Conservation (phyloP, 2,888 invertebrate genomes). For the Dryomyza anilis region DNA sequence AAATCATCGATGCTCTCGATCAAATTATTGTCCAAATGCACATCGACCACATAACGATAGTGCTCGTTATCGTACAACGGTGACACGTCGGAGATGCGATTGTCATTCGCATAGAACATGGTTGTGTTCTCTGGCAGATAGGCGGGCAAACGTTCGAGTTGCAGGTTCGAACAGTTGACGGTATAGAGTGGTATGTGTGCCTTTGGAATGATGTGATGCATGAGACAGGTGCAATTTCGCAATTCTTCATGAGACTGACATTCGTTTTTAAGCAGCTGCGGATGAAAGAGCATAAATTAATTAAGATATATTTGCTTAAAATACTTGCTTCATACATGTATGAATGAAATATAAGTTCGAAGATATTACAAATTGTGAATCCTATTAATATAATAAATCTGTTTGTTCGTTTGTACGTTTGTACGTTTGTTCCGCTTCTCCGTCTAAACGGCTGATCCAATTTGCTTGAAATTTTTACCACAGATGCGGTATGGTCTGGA, state of each 20-base stretch:
- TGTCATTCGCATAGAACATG: constrained; percentile 54
- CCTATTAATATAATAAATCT: too few relatives aligned
- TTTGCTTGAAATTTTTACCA: too few relatives aligned
- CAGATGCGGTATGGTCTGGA: too few relatives aligned
- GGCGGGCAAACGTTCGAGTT: constrained; percentile 52
- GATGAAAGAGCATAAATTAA: background rate
- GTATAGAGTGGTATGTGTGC: constrained; percentile 56
- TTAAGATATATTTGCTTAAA: too few relatives aligned
- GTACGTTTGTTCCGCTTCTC: too few relatives aligned
- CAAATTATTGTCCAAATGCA: constrained; percentile 78
- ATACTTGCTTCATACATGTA: too few relatives aligned
- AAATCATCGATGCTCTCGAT: constrained; percentile 71
- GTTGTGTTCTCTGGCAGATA: constrained; percentile 59
- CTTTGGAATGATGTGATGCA: constrained; percentile 56
- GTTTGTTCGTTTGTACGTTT: too few relatives aligned
- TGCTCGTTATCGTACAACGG: constrained; percentile 70
- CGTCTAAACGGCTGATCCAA: too few relatives aligned
- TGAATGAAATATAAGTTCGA: too few relatives aligned
- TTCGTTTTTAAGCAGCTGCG: constrained; percentile 47
- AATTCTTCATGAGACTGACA: constrained; percentile 55
- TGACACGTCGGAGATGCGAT: constrained; percentile 70
- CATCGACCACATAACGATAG: constrained; percentile 72
- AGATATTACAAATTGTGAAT: too few relatives aligned
- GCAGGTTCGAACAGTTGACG: constrained; percentile 56
- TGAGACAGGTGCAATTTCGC: constrained; percentile 55